Evolutionary conservation across 1,140 invertebrate species (phyloP).

Genomic region (Cotesia vestalis): DNA sequence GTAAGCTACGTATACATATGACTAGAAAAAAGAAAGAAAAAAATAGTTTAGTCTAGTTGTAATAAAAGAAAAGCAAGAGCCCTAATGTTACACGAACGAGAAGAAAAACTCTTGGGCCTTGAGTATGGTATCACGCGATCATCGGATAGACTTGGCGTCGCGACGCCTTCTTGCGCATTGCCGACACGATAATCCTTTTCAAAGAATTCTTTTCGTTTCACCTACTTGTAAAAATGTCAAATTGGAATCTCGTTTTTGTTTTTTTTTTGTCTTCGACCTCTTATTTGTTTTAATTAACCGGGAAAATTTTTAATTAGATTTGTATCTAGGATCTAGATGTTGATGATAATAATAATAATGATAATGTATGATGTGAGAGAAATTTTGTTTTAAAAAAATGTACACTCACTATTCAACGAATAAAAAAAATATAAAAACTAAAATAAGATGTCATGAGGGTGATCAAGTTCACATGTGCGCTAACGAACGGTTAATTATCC

Average conservation of each 20-base stretch:
- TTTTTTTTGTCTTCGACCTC: too few relatives aligned
- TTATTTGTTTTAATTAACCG: too few relatives aligned
- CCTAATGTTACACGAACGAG: constrained; percentile 4
- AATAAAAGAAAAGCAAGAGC: constrained; percentile 11
- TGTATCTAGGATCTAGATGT: too few relatives aligned
- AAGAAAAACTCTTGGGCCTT: constrained; percentile 15
- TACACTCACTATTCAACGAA: neutral
- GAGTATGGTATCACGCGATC: constrained; percentile 32
- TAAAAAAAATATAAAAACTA: neutral
- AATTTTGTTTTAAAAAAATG: too few relatives aligned
- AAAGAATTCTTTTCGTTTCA: neutral
- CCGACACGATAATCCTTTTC: constrained; percentile 9
- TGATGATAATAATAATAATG: too few relatives aligned
- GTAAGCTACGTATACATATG: neutral
- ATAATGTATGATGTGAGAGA: too few relatives aligned
- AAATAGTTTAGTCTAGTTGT: neutral
- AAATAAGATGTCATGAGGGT: neutral
- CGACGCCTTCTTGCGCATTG: constrained; percentile 25
- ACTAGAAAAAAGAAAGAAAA: constrained; percentile 10
- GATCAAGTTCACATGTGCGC: neutral
- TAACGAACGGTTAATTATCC: constrained; percentile 30
- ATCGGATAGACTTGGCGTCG: constrained; percentile 20
- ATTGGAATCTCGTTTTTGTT: too few relatives aligned
- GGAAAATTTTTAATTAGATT: too few relatives aligned
- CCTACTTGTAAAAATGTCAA: neutral